Conservation (phyloP, 1,140 invertebrate species). For the Drosophila takahashii region DNA sequence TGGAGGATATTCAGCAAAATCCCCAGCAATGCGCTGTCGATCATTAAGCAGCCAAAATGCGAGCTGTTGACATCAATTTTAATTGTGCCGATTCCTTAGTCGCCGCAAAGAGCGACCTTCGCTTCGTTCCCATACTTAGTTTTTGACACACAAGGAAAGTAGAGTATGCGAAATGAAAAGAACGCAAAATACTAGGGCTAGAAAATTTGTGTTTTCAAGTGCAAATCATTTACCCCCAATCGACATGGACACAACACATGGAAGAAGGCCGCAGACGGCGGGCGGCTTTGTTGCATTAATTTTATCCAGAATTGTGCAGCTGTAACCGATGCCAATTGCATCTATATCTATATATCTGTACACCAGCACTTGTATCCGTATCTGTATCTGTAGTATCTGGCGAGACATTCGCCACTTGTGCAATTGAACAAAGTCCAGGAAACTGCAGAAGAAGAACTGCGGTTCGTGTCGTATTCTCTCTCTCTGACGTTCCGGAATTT, state of each 20-base stretch:
- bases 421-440: constrained; percentile 56
- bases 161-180: constrained; percentile 25
- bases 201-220: constrained; percentile 56
- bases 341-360: constrained; percentile 32
- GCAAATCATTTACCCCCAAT: constrained; percentile 62
- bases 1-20: constrained; percentile 12
- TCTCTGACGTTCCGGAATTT: constrained; percentile 39
- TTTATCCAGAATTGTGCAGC: constrained; percentile 79
- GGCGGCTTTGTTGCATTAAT: constrained; percentile 65
- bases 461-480: constrained; percentile 31
- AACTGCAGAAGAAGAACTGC: constrained; percentile 27
- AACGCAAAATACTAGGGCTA: constrained; percentile 27
- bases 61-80: constrained; percentile 77
- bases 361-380: constrained; percentile 20
- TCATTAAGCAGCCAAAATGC: constrained; percentile 62
- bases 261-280: neutral
- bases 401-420: constrained; percentile 54
- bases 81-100: constrained; percentile 67
- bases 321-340: constrained; percentile 80
- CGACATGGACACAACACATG: constrained; percentile 45
- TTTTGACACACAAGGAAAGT: constrained; percentile 52
- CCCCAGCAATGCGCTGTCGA: constrained; percentile 46
- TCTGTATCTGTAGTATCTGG: constrained; percentile 44
- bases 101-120: constrained; percentile 47
- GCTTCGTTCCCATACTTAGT: constrained; percentile 49